Evolutionary conservation across 2,113 vertebrate species (phyloP), one percentile per base, ranked within the genome.

Genomic region (Holacanthus passer): DNA sequence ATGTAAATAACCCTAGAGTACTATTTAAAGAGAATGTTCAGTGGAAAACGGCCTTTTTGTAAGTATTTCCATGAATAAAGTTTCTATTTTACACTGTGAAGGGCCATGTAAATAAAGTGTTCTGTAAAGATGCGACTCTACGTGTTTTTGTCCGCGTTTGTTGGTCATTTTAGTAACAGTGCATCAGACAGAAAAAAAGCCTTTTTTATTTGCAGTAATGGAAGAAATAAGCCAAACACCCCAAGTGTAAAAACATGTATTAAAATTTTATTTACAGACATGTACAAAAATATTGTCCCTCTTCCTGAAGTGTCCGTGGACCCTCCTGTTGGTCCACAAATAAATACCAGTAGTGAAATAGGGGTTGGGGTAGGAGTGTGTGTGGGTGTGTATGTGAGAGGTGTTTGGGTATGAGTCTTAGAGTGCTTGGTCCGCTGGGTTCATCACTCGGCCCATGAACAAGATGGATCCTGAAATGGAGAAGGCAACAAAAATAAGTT

Each of bases 1-100:
- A 96, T 97, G 97, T 98, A 97, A 97, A 98, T 97, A 97, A 96
- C 96, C 96, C 96, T 96, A 98, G 96, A 97, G 96, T 95, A 97
- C 96, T 98, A 95, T 95, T 94, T 95, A 95, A 94, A 93, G 87
- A 90, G 87, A 88, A 92, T 87, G 92, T 92, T 92, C 81, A 78
- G 80, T 84, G 84, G 79, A 82, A 89, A 96, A 96, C 94, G 96
- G 96, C 96, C 96, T 97, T 97, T 95, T 98, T 98, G 97, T 97
- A 98, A 97, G 96, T 94, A 95, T 94, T 94, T 97, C 96, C 96
- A 96, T 97, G 95, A 97, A 98, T 97, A 97, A 98, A 95, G 95
- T 92, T 95, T 97, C 95, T 98, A 97, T 98, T 98, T 99, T 98
- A 97, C 95, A 96, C 95, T 96, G 92, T 94, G 92, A 92, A 94